phyloP scores from a whole-genome alignment of 2,888 invertebrate species.

The Sinohyriopsis cumingii region DNA sequence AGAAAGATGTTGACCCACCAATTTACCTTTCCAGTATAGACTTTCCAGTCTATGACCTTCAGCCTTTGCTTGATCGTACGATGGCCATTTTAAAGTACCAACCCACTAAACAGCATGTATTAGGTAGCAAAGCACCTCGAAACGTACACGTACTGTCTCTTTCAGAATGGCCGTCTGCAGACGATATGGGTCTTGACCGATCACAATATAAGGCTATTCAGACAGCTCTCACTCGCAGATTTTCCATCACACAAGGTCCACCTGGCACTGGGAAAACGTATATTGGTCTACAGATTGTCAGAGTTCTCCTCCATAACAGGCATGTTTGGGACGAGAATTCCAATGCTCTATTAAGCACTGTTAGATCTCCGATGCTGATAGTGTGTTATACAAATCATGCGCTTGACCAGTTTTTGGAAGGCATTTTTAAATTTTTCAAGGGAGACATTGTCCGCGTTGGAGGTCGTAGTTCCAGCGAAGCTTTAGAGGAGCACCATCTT shows the following conservation, averaged over 20 bases:
- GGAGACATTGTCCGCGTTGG: conserved; percentile 61
- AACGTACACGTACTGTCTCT: conserved; percentile 16
- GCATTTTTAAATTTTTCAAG: conserved; percentile 45
- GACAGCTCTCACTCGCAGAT: conserved; percentile 61
- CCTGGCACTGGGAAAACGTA: conserved; percentile 91
- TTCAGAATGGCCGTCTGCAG: conserved; percentile 35
- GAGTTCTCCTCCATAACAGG: conserved; percentile 77
- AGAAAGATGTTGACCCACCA: conserved; percentile 34
- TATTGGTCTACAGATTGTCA: conserved; percentile 83
- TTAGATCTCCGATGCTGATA: conserved; percentile 61
- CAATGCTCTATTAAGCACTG: conserved; percentile 9
- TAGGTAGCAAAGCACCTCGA: conserved; percentile 23
- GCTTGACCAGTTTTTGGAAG: conserved; percentile 67
- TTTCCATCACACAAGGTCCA: conserved; percentile 76
- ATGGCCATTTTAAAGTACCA: conserved; percentile 23
- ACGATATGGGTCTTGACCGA: conserved; percentile 56
- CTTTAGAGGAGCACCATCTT: conserved; percentile 29
- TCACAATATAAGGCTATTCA: conserved; percentile 65
- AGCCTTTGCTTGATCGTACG: conserved; percentile 45
- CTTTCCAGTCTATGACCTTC: conserved; percentile 32
- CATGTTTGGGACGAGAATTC: conserved; percentile 65
- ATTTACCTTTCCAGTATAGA: conserved; percentile 31
- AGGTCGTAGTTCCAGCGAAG: conserved; percentile 48
- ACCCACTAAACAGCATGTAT: conserved; percentile 14
- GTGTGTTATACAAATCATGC: conserved; percentile 71